Conservation (phyloP, 2,888 invertebrate species). For the Drosophila subsilvestris region DNA sequence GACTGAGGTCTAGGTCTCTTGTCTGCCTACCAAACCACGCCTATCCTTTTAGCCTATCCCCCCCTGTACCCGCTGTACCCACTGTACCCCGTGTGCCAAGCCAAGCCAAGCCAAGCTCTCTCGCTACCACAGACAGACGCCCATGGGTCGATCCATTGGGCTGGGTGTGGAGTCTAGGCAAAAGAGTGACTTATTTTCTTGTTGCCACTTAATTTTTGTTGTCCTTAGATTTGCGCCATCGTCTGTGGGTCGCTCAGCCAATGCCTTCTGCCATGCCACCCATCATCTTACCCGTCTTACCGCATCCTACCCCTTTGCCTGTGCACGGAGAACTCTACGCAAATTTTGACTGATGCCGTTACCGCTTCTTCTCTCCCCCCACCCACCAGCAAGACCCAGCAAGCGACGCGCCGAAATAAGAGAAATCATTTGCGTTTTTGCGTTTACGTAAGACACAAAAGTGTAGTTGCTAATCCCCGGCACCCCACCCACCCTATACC, state of each 20-base stretch:
- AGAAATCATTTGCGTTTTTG: conserved; percentile 77
- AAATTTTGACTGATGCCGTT: conserved; percentile 31
- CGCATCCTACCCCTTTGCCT: conserved; percentile 9
- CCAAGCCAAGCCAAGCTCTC: neutral
- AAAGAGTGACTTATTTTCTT: conserved; percentile 69
- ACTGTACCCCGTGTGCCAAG: neutral
- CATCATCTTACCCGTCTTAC: neutral
- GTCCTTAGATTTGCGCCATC: conserved; percentile 54
- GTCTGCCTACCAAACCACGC: conserved; percentile 30
- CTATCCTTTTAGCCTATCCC: neutral
- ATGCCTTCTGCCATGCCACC: conserved; percentile 11
- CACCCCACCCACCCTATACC: neutral
- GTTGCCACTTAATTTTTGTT: conserved; percentile 81
- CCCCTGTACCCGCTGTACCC: neutral
- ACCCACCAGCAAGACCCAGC: neutral
- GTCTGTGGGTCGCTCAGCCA: conserved; percentile 45
- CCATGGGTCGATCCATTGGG: neutral
- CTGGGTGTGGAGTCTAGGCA: conserved; percentile 25
- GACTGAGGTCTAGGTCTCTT: conserved; percentile 1
- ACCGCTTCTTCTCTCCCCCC: neutral
- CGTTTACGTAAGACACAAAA: conserved; percentile 39
- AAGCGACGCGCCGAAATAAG: conserved; percentile 60
- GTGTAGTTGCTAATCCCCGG: conserved; percentile 51
- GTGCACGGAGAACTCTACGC: neutral
- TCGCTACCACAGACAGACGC: conserved; percentile 1